Evolutionary conservation across 1,140 invertebrate species (phyloP), one percentile per base, ranked within the genome.

Genomic region (Octopus bimaculoides): DNA sequence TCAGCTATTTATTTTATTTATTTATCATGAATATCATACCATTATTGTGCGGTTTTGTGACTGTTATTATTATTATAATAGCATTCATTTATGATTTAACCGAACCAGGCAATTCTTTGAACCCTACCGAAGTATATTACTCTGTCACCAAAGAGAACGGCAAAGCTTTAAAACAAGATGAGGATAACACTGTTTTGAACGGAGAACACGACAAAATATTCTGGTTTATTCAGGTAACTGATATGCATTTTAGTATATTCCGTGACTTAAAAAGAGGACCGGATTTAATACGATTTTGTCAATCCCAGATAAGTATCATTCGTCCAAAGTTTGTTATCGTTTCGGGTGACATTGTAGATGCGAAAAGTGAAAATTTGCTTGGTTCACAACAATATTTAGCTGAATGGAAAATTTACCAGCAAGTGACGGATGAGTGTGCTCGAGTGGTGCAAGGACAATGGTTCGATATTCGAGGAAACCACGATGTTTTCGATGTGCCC

Each of bases 381-480:
- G 95, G 95, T 8, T 97, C 96, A 52, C 92, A 92, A 54, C 96
- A 98, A 91, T 93, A 93, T 85, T 89, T 94, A 84, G 92, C 93
- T 85, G 97, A 98, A 91, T 98, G 96, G 96, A 87, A 93, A 81
- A 91, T 93, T 83, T 98, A 98, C 89, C 91, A 93, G 82, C 91
- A 93, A 84, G 91, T 94, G 82, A 90, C 97, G 53, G 91, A 93
- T 66, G 92, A 94, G 81, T 93, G 92, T 81, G 92, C 93, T 82
- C 56, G 84, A 75, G 54, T 79, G 14, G 79, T 77, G 14, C 82
- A 83, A n/a, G 82, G 83, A 9, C 90, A 92, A 10, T 98, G 96
- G 96, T 90, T 98, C 74, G 97, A 98, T 91, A 94, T 97, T 80
- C 92, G 96, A 90, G 97, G 97, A 89, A 98, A 98, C 92, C 97